Base-by-base conservation (phyloP, 2,113 vertebrate genomes). In the Eolophus roseicapilla region DNA sequence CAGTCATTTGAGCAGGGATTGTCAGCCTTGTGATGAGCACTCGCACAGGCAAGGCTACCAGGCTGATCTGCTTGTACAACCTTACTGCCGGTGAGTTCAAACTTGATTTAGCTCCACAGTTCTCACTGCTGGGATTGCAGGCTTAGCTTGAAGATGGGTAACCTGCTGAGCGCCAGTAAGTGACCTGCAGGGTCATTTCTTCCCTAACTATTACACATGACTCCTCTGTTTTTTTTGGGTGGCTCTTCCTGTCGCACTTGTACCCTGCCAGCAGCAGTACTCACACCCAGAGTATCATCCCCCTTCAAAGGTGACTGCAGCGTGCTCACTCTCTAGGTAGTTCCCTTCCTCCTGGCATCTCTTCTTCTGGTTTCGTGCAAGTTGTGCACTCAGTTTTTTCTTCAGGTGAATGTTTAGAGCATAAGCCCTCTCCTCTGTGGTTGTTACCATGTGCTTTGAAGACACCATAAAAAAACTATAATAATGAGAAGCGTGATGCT, bases 271-370 rank as follows among this genome's bases (percentile, higher is more conserved):
- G 17, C 52, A 86, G 39, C 2, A 3, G 28, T 69, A 76, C 33
- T 25, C 14, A 27, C 52, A 63, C 18, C 53, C 62, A 57, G 74
- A 91, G 9, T 21, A 47, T 67, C 4, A 2, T 7, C 2, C 16
- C 5, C 7, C n/a, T 57, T 93, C 6, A 1, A 24, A 86, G 29
- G 24, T 9, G 24, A 57, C n/a, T 43, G 12, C 44, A 62, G 33
- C 1, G 0, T 63, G 20, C 65, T 75, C 0, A 0, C 19, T 82
- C 4, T 46, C 1, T 10, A 18, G n/a, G 10, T 25, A 37, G 55
- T 71, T 93, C 25, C 27, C 17, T 85, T 21, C 24, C 15, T 80
- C 43, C 25, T 81, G 67, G 25, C n/a, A 24, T 77, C 50, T 70
- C n/a, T 82, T 70, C n/a, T 82, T 5, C 12, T 29, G 41, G 3